These are phyloP conservation scores for Cyphomyrus plagiostoma DNA, from an alignment of 2,113 vertebrate species.

Conservation along the genomic window DNA sequence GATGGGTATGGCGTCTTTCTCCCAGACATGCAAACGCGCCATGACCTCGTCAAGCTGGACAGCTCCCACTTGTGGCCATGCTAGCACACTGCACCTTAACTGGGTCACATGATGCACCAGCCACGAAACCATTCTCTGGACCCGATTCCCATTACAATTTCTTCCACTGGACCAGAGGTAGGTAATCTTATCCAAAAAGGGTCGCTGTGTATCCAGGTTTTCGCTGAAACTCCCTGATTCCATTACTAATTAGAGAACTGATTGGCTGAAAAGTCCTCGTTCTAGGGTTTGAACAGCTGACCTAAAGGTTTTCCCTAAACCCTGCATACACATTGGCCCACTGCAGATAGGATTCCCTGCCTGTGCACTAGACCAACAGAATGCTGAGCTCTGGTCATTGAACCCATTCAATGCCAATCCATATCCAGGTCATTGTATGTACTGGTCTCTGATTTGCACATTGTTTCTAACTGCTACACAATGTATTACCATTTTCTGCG, in stretches of 20 bases:
- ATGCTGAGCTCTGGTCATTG: neutral
- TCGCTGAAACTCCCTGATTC: too few species aligned
- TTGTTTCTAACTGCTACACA: neutral
- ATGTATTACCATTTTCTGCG: neutral
- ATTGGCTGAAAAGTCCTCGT: neutral
- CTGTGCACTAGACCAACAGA: neutral
- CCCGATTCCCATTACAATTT: neutral
- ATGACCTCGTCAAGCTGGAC: neutral
- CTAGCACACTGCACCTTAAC: neutral
- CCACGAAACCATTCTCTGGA: neutral
- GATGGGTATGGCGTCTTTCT: neutral
- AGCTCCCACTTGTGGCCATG: neutral
- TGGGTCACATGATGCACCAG: neutral
- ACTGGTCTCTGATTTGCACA: neutral
- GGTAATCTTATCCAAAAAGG: neutral
- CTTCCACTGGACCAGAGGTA: neutral
- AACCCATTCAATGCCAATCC: neutral
- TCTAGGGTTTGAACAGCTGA: neutral
- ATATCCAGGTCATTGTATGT: neutral
- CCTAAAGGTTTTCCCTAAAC: neutral
- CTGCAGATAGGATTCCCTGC: neutral
- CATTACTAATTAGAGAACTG: too few species aligned
- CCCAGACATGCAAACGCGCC: neutral
- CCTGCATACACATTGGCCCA: neutral
- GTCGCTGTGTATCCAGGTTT: neutral